Base-by-base conservation (phyloP, 2,888 invertebrate species). In the Drosophila tanythrix region DNA sequence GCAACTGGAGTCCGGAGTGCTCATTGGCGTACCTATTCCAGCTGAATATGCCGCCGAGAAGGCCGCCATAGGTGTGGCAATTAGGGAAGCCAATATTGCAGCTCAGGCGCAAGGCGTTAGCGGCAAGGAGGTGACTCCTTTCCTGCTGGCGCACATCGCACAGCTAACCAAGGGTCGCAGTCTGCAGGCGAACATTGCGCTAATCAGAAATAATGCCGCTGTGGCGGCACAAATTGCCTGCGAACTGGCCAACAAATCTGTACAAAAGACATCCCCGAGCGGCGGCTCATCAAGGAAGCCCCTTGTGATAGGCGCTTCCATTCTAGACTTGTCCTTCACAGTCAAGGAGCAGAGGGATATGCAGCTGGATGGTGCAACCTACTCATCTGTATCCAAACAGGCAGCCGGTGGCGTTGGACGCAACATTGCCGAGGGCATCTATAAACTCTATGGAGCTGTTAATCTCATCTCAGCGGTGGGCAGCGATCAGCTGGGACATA, bases 101-200 rank as follows among this genome's bases (percentile, higher is more conserved):
- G 96, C 96, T 0, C 93, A 94, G 73, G 83, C 90, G 40, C 93
- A 94, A 66, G 94, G 94, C 1, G 94, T 99, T 52, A 91, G 89
- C 6, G 99, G 99, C 2, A 98, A 98, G 93, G 95, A 97, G 83
- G 95, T 99, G 11, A 99, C 99, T 1, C 99, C 99, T 2, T 99
- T 96, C 93, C 94, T 99, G 36, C 94, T 99, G 40, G 93, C 95
- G 46, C 94, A 96, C 82, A 96, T 99, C 31, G 95, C 96, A 31
- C 94, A 95, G 78, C 94, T 97, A n/a, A 99, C 99, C 0, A 92
- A 94, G 18, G 99, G 99, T 43, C 95, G 94, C 82, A 98, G 98
- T 21, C 94, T 99, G 43, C 91, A 94, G 90, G 95, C 98, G 40
- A 99, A 99, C 94, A 96, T 98, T 83, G 97, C 97, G 35, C 94